Base-by-base conservation (phyloP, 1,140 invertebrate genomes). In the Laupala kohalensis region DNA sequence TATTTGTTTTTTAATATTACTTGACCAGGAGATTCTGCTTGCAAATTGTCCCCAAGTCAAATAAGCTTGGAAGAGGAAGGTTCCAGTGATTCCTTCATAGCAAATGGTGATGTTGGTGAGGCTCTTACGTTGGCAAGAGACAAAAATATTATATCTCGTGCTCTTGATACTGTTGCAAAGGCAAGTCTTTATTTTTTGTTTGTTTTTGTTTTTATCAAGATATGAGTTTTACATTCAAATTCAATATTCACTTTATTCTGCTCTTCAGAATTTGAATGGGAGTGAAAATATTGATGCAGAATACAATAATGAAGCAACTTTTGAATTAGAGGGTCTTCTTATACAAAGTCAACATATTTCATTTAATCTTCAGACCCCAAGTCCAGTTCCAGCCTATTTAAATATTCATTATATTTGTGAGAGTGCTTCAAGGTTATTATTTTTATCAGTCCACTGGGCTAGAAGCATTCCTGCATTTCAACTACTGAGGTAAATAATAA, bases 381-480 rank as follows among this genome's bases (percentile, higher is more conserved):
- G 88, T 62, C 88, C 92, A 67, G 88, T 92, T 74, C 91, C 92
- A 63, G 84, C 89, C 23, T 93, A 91, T 81, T 84, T 93, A 69
- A 94, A 93, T 78, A 87, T 93, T 73, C 92, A 95, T 81, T 95
- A 92, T 77, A 93, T 97, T 67, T 96, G 93, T 83, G 94, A 97
- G 83, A 94, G 91, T 78, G 92, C 93, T 6, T 94, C 93, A 23
- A 84, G 95, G 75, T 83, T 97, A 64, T 83, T 97, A 30, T 96
- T 97, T 78, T 83, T 94, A 6, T 92, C 92, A 4, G 88, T 96
- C 75, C 91, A 96, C 79, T 96, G 94, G 91, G 88, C 92, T 30
- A 85, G 92, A 78, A 91, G 90, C 78, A 88, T 96, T 74, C 86
- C 88, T 69, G 90, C 90, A 5, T 95, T 95, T 80, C 89, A 93